phyloP scores from a whole-genome alignment of 2,797 vertebrate genomes.

The Podarcis lilfordi region DNA sequence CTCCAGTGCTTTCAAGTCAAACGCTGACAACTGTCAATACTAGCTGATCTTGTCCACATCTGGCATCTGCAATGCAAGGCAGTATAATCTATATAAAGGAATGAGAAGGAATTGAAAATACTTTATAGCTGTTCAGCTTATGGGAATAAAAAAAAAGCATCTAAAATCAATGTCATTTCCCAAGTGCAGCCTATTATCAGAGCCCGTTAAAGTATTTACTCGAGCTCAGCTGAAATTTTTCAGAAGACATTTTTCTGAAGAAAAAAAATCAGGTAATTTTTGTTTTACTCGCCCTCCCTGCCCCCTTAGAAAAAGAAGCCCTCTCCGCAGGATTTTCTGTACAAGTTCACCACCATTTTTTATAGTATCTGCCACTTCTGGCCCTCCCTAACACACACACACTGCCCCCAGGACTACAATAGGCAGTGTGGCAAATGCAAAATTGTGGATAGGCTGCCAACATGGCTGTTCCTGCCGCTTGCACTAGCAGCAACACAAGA shows the following conservation, averaged over 20 bases:
- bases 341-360: background rate
- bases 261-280: background rate
- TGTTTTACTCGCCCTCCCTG: background rate
- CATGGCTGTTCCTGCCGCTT: background rate
- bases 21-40: slow-evolving; percentile 46
- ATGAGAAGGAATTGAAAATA: slow-evolving; percentile 60
- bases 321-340: too few relatives aligned
- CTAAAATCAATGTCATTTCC: slow-evolving; percentile 73
- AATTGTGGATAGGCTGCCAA: background rate
- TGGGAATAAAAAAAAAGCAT: slow-evolving; percentile 64
- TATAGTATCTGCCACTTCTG: background rate
- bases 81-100: slow-evolving; percentile 51
- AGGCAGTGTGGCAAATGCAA: background rate
- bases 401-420: background rate
- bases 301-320: too few relatives aligned
- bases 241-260: background rate
- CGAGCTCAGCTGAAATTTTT: background rate
- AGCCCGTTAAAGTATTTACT: slow-evolving; percentile 50
- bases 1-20: slow-evolving; percentile 48
- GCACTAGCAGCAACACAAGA: background rate
- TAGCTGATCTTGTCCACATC: slow-evolving; percentile 48
- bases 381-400: background rate
- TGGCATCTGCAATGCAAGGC: slow-evolving; percentile 47
- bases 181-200: slow-evolving; percentile 43
- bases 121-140: slow-evolving; percentile 65